Evolutionary conservation across 2,113 vertebrate genomes (phyloP), one percentile per base, ranked within the genome.

Genomic region (Jacana jacana): DNA sequence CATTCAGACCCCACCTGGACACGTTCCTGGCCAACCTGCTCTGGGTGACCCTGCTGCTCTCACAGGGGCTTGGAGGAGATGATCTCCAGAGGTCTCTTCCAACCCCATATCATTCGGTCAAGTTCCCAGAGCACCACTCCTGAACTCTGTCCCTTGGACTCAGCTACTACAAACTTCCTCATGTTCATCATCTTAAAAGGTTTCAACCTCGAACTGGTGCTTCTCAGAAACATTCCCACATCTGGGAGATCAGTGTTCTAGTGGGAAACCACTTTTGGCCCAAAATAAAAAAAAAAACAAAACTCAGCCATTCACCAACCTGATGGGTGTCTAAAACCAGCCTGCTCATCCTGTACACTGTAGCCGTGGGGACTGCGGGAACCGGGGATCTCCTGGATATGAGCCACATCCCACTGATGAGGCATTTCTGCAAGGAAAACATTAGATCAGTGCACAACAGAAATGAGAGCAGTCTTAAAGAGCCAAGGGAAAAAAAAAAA

Each of bases 401-500:
- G 11, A 98, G 95, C 71, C 97, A 95, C 25, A 97, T 66, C 33
- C 98, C 96, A 49, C 97, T 96, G 92, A 98, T 84, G 46, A 98
- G 87, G 93, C 98, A 99, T 51, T 98, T 97, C 99, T 99, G 95
- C 63, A 57, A 16, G 4, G 91, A 28, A 95, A 73, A 51, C 33
- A n/a, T 12, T 17, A 10, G 18, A 37, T 64, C 23, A 60, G 44
- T 1, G 0, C 22, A 27, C 17, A 13, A 10, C 6, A 60, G n/a
- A 39, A 27, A 12, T 3, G 23, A 16, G 24, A 64, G 52, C 19
- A 40, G 27, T 16, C 17, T 10, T 7, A 7, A 46, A 31, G 12
- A 87, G 65, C 25, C 58, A 42, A 46, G 35, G 37, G 27, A 28
- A 54, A 44, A 52, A 28, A 28, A 25, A 24, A 52, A 48, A 72